Percentiles rank a stretch among this genome's conserved stretches.
Evolutionary conservation across 1,140 invertebrate genomes (phyloP).

Genomic region (Oppia nitens): DNA sequence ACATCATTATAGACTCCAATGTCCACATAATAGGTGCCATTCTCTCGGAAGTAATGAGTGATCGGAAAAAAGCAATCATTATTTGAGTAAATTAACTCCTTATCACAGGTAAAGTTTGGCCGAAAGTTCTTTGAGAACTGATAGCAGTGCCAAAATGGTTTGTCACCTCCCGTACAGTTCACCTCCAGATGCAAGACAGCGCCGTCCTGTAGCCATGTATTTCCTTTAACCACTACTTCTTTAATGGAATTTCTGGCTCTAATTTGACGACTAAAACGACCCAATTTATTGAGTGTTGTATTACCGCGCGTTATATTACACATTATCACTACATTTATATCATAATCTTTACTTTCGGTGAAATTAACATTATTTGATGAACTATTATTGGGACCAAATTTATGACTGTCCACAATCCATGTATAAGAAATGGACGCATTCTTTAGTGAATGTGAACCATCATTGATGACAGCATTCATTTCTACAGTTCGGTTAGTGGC

Average conservation of each 20-base stretch:
- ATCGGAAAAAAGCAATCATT: constrained; percentile 42
- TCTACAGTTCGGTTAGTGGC: neutral
- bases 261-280: neutral
- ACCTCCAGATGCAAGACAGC: constrained; percentile 50
- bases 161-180: constrained; percentile 45
- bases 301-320: neutral
- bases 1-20: constrained; percentile 56
- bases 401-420: neutral
- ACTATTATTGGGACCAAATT: neutral
- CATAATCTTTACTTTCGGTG: neutral
- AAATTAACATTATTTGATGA: neutral
- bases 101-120: neutral
- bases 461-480: neutral
- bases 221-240: constrained; percentile 18
- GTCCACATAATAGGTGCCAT: constrained; percentile 46
- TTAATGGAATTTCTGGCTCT: constrained; percentile 18
- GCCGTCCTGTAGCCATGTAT: constrained; percentile 54
- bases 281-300: neutral
- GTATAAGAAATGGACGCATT: neutral
- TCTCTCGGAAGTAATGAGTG: constrained; percentile 44
- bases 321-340: neutral
- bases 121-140: constrained; percentile 25
- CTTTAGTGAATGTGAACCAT: neutral
- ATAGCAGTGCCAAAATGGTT: constrained; percentile 39
- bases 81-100: constrained; percentile 15